phyloP scores from a whole-genome alignment of 2,113 vertebrate species.

The Caretta caretta region DNA sequence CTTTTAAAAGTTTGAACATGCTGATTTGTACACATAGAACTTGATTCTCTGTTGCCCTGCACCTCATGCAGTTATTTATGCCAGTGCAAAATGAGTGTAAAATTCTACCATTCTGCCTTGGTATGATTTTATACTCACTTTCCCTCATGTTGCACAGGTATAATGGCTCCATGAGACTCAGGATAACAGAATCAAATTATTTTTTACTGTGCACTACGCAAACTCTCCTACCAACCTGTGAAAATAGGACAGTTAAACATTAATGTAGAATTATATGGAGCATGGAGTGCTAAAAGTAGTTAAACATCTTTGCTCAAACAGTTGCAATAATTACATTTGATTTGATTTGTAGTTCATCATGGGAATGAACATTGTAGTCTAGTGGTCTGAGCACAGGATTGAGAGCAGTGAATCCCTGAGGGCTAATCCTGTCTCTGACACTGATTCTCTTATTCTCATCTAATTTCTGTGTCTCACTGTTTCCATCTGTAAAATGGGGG shows the following conservation, averaged over 20 bases:
- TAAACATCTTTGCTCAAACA: neutral
- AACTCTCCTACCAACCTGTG: neutral
- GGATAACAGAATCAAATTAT: neutral
- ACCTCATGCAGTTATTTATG: neutral
- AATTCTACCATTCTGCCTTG: neutral
- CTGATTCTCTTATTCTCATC: neutral
- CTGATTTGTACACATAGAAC: neutral
- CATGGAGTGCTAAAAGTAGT: neutral
- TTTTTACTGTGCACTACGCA: neutral
- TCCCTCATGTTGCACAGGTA: accelerated
- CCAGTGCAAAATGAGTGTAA: neutral
- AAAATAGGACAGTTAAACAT: neutral
- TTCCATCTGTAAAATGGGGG: neutral
- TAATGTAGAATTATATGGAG: neutral
- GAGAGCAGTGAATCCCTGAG: neutral
- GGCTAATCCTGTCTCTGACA: neutral
- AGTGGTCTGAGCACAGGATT: neutral
- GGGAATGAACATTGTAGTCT: neutral
- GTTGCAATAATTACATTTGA: neutral
- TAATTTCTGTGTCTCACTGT: neutral
- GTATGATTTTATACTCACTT: neutral
- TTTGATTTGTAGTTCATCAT: neutral
- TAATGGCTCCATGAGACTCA: accelerated
- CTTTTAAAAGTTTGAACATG: neutral
- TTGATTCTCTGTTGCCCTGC: neutral